Evolutionary conservation across 1,140 invertebrate genomes (phyloP).

Genomic region (Sinella curviseta): DNA sequence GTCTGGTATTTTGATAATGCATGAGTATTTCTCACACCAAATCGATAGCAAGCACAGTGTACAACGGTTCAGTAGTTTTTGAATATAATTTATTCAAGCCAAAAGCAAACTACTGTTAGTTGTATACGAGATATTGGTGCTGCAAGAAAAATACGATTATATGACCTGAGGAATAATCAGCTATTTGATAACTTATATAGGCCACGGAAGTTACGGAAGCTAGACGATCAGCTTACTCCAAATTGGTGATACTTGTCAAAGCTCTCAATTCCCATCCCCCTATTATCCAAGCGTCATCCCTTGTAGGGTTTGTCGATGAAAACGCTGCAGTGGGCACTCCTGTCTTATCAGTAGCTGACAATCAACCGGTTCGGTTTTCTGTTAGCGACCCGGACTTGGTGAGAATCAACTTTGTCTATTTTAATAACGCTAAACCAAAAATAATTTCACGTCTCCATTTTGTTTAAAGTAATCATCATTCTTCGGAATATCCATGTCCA

Average conservation of each 20-base stretch:
- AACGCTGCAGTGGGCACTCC: conserved; percentile 80
- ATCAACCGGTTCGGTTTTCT: conserved; percentile 68
- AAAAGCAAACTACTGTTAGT: no score
- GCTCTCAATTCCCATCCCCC: conserved; percentile 83
- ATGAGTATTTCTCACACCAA: not conserved
- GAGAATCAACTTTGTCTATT: no score
- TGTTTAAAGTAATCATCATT: no score
- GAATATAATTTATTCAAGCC: no score
- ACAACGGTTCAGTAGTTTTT: no score
- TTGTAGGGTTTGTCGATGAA: conserved; percentile 79
- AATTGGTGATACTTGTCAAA: conserved; percentile 75
- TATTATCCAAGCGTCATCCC: conserved; percentile 67
- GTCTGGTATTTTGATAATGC: not conserved
- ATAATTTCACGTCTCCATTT: conserved; percentile 7
- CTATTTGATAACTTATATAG: no score
- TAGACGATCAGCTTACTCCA: conserved; percentile 75
- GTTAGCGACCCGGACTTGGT: conserved; percentile 82
- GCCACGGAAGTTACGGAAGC: conserved; percentile 78
- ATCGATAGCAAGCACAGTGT: no score
- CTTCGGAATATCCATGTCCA: no score
- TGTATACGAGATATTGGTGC: no score
- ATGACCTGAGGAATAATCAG: no score
- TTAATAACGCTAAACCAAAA: not conserved
- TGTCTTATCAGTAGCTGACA: conserved; percentile 66
- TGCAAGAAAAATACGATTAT: not conserved